phyloP scores from a whole-genome alignment of 2,113 vertebrate species.

The Tor tambroides region DNA sequence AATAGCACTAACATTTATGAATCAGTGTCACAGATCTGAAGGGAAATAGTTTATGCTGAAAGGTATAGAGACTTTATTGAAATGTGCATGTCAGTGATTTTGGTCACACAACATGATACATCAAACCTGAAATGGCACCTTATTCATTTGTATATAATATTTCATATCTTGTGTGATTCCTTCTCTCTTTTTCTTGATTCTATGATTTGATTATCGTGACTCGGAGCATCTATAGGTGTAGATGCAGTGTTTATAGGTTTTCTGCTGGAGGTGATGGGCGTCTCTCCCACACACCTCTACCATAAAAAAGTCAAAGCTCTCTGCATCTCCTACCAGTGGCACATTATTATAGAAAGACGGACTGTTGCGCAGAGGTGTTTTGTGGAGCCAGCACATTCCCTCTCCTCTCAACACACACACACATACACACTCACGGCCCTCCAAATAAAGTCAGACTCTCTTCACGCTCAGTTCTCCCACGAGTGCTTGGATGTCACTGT shows the following conservation, averaged over 20 bases:
- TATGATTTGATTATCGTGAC: neutral
- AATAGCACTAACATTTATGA: too few species aligned
- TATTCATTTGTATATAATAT: neutral
- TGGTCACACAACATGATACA: neutral
- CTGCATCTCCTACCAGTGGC: neutral
- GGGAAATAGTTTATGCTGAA: too few species aligned
- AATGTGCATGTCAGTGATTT: neutral
- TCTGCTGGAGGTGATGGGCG: neutral
- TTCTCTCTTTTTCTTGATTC: too few species aligned
- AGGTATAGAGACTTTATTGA: too few species aligned
- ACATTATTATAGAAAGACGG: constrained; percentile 19
- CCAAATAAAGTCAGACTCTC: constrained; percentile 24
- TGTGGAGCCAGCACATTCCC: constrained; percentile 18
- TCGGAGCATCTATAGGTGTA: neutral
- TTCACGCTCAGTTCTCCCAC: neutral
- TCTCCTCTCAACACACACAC: neutral
- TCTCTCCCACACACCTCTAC: constrained; percentile 1
- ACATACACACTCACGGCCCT: neutral
- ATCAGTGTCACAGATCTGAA: too few species aligned
- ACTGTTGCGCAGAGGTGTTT: constrained; percentile 25
- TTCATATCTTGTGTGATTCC: neutral
- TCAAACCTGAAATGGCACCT: neutral
- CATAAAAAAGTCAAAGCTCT: constrained; percentile 12
- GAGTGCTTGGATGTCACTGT: neutral
- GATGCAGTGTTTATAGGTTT: neutral